These are phyloP conservation scores for Acanthopagrus latus DNA, from an alignment of 2,797 vertebrate species.

Conservation along the genomic window DNA sequence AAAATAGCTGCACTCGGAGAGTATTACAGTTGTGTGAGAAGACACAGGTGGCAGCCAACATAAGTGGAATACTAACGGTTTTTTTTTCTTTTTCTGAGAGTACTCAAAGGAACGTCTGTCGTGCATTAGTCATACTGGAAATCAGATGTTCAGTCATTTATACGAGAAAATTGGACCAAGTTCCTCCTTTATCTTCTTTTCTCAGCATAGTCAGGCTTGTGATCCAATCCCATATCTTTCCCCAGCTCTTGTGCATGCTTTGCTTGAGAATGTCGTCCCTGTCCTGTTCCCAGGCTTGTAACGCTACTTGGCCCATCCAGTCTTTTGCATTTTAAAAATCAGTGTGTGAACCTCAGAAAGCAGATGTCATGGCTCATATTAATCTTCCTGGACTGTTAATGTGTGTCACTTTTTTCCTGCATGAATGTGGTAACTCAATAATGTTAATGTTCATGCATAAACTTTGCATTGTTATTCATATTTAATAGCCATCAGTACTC, in stretches of 20 bases:
- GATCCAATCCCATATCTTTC: conserved; percentile 58
- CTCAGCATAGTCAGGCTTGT: conserved; percentile 37
- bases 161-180: conserved; percentile 52
- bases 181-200: conserved; percentile 50
- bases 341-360: conserved; percentile 30
- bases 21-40: conserved; percentile 25
- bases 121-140: conserved; percentile 53
- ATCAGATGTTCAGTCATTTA: conserved; percentile 66
- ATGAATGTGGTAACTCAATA: not conserved
- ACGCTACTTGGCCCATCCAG: conserved; percentile 9
- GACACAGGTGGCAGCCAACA: conserved; percentile 49
- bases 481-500: conserved; percentile 1
- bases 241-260: conserved; percentile 63
- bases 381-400: conserved; percentile 12
- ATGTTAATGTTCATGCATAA: not conserved
- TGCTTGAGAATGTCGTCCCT: conserved; percentile 68
- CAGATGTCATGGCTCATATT: conserved; percentile 31
- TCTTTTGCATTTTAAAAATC: conserved; percentile 54
- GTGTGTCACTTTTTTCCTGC: conserved; percentile 33
- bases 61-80: conserved; percentile 18
- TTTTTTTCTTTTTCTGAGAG: conserved; percentile 20
- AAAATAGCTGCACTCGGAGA: conserved; percentile 40
- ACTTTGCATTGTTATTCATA: not conserved
- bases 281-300: conserved; percentile 62
- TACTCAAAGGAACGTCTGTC: conserved; percentile 41